These are phyloP conservation scores for Hemichromis elongatus DNA, from an alignment of 2,113 vertebrate genomes.

Conservation along the genomic window DNA sequence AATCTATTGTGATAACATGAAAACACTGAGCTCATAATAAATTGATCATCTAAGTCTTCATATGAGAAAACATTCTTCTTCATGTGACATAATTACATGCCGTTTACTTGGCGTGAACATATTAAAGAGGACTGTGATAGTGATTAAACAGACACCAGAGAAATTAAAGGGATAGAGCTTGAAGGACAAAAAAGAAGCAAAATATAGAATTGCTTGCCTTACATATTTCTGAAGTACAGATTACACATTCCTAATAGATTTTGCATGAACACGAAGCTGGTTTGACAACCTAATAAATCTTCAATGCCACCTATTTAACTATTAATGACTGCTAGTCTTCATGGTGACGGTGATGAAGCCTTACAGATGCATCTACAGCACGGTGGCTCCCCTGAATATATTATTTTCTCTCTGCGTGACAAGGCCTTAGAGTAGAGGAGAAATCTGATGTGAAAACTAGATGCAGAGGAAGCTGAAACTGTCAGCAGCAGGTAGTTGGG, in stretches of 20 bases:
- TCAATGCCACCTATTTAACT: constrained; percentile 25
- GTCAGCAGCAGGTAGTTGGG: neutral
- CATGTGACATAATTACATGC: neutral
- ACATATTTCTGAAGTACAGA: constrained; percentile 30
- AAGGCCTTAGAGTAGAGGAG: neutral
- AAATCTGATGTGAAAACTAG: neutral
- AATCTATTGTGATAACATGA: neutral
- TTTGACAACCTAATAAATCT: constrained; percentile 44
- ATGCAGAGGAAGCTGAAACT: neutral
- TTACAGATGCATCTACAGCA: neutral
- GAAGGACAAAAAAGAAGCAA: constrained; percentile 27
- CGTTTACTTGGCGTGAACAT: neutral
- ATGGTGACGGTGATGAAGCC: constrained; percentile 5
- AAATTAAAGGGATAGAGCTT: neutral
- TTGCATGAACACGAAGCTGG: neutral
- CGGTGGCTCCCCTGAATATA: neutral
- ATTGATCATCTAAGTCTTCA: neutral
- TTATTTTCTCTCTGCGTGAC: neutral
- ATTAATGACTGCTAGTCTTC: constrained; percentile 35
- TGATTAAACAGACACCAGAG: neutral
- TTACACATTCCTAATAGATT: neutral
- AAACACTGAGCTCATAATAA: neutral
- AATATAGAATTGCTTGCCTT: neutral
- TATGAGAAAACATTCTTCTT: neutral
- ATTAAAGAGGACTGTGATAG: neutral